These are phyloP conservation scores for Physella acuta DNA, from an alignment of 1,140 invertebrate genomes.

Conservation along the genomic window DNA sequence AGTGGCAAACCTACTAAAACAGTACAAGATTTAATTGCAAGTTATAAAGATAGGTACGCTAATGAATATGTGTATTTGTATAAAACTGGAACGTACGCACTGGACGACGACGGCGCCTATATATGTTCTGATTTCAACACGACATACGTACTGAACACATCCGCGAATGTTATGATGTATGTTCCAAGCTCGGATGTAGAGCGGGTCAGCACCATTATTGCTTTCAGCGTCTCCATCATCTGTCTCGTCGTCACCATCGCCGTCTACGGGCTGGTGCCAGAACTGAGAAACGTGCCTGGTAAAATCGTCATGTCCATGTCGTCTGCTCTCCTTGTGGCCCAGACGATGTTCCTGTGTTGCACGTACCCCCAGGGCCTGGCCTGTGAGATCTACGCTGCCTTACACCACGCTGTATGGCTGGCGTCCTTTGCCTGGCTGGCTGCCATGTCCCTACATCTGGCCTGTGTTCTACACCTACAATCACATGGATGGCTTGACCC, in stretches of 20 bases:
- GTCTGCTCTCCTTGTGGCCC: slow-evolving; percentile 55
- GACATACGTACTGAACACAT: too few relatives aligned
- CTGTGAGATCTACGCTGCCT: slow-evolving; percentile 50
- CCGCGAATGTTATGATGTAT: too few relatives aligned
- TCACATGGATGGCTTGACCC: neutral
- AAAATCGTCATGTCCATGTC: slow-evolving; percentile 61
- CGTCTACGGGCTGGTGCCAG: slow-evolving; percentile 55
- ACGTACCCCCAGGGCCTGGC: slow-evolving; percentile 23
- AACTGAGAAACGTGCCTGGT: slow-evolving; percentile 61
- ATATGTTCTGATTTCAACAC: neutral
- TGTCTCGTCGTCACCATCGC: slow-evolving; percentile 39
- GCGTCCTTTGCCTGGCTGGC: slow-evolving; percentile 65
- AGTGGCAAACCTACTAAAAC: too few relatives aligned
- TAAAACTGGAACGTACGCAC: too few relatives aligned
- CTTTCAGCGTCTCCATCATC: neutral
- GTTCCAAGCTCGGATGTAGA: neutral
- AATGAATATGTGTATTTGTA: too few relatives aligned
- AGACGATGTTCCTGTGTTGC: slow-evolving; percentile 51
- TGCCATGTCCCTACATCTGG: slow-evolving; percentile 64
- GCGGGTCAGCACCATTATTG: neutral
- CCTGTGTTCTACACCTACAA: slow-evolving; percentile 65
- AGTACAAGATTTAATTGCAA: too few relatives aligned
- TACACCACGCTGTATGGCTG: slow-evolving; percentile 62
- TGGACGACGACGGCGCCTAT: neutral
- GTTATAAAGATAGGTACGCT: too few relatives aligned